These are phyloP conservation scores for Diploscapter pachys DNA, from an alignment of 1,140 invertebrate genomes.

Conservation along the genomic window DNA sequence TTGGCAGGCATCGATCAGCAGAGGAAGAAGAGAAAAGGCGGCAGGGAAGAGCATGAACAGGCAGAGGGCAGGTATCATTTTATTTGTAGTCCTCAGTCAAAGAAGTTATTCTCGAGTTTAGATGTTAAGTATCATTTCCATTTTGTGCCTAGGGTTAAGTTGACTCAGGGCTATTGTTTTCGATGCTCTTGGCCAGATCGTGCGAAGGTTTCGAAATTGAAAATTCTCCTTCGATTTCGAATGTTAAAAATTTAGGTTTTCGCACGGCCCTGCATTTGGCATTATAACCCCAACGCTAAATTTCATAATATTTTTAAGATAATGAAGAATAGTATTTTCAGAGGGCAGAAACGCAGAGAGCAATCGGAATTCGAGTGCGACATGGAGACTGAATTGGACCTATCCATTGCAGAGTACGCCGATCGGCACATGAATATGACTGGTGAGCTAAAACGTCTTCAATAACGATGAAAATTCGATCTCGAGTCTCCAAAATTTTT, in stretches of 20 bases:
- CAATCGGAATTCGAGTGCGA: conserved; percentile 28
- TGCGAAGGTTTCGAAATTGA: background rate
- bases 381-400: conserved; percentile 28
- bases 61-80: no score
- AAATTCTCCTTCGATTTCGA: background rate
- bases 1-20: conserved; percentile 23
- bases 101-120: no score
- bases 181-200: no score
- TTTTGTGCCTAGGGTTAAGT: no score
- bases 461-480: background rate
- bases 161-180: no score
- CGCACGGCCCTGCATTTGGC: background rate
- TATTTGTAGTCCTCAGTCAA: no score
- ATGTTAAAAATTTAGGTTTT: background rate
- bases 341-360: conserved; percentile 9
- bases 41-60: conserved; percentile 5
- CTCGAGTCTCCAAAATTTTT: no score
- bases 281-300: no score
- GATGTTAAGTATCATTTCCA: no score
- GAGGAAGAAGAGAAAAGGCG: conserved; percentile 15
- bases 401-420: conserved; percentile 26
- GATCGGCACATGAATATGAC: conserved; percentile 12
- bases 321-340: no score
- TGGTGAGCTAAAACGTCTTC: background rate
- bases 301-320: no score